Base-by-base conservation (phyloP, 2,113 vertebrate species). In the Pyrgilauda ruficollis region DNA sequence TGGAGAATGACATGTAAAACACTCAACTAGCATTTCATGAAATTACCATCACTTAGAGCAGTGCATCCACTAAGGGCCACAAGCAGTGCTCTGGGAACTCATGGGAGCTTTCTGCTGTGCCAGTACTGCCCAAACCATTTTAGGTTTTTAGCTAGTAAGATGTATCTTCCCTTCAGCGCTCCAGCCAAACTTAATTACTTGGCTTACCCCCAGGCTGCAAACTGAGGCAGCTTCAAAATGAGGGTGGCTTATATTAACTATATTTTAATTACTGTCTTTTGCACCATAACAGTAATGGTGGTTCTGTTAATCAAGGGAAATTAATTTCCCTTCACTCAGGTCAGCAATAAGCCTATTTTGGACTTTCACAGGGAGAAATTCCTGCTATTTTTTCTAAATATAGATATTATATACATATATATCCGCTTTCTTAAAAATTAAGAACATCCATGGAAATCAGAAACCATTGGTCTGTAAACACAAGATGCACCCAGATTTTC, bases 251-350 rank as follows among this genome's bases (percentile, higher is more conserved):
- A 81, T 84, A 84, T 94, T 91, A 94, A 95, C 91, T 79, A 20
- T 78, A 89, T 91, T 94, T 92, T 95, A 96, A 93, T 95, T 95
- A 91, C 53, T 73, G n/a, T 72, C 77, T 87, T 72, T 58, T 84
- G 31, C 44, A 73, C 64, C 23, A 5, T 61, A 94, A 84, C 37
- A 72, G 44, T 75, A 64, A 84, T 84, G 37, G 58, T 35, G 13
- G 31, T 50, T 75, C 74, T 61, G 44, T 64, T 95, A 92, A 94
- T 79, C 76, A 91, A 94, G 31, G 5, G 9, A 59, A 90, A 87
- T 63, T 0, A 92, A 67, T 84, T 81, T 86, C 44, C 11, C 17
- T 74, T 77, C 43, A 52, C 10, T 77, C 2, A 4, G 16, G 64
- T 44, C 27, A 68, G 46, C 33, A 47, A 10, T 47, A 93, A 87